Evolutionary conservation across 1,140 invertebrate species (phyloP).

Genomic region (Stratiolaelaps scimitus): DNA sequence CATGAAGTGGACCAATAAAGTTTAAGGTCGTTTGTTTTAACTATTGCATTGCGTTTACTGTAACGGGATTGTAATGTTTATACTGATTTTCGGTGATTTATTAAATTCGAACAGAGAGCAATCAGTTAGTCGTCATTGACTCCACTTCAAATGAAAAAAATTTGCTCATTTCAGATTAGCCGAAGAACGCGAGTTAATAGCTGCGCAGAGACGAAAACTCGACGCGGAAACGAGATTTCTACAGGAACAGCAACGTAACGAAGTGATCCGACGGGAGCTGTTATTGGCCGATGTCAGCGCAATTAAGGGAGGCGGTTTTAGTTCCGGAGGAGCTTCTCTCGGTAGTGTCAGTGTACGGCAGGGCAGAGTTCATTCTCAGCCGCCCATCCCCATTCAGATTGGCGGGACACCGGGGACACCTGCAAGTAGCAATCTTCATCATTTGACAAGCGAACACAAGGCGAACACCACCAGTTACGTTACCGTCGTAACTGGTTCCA

Average conservation of each 20-base stretch:
- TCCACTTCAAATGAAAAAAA: too few relatives aligned
- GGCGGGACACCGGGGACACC: too few relatives aligned
- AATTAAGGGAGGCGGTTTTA: not conserved
- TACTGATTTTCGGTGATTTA: not conserved
- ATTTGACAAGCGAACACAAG: not conserved
- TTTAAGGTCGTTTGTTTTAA: too few relatives aligned
- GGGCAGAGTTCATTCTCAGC: slow-evolving; percentile 12
- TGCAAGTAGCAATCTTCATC: too few relatives aligned
- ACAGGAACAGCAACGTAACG: slow-evolving; percentile 22
- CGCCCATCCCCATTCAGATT: not conserved
- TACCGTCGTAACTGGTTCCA: slow-evolving; percentile 6
- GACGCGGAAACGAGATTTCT: slow-evolving; percentile 10
- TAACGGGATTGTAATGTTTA: not conserved
- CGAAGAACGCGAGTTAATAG: slow-evolving; percentile 19
- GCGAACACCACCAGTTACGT: slow-evolving; percentile 14
- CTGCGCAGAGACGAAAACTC: slow-evolving; percentile 12
- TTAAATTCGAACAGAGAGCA: not conserved
- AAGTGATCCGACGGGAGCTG: slow-evolving; percentile 12
- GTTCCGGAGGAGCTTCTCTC: too few relatives aligned
- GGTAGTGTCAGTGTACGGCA: not conserved
- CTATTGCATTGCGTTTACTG: too few relatives aligned
- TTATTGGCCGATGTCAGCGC: slow-evolving; percentile 7
- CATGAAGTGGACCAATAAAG: too few relatives aligned
- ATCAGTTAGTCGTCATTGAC: not conserved
- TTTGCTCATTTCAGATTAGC: not conserved